Evolutionary conservation across 30 jellyfish, hydroid and myxozoan species (phyloP), one percentile per base, ranked within the genome.

Genomic region (Phacellophora camtschatica): DNA sequence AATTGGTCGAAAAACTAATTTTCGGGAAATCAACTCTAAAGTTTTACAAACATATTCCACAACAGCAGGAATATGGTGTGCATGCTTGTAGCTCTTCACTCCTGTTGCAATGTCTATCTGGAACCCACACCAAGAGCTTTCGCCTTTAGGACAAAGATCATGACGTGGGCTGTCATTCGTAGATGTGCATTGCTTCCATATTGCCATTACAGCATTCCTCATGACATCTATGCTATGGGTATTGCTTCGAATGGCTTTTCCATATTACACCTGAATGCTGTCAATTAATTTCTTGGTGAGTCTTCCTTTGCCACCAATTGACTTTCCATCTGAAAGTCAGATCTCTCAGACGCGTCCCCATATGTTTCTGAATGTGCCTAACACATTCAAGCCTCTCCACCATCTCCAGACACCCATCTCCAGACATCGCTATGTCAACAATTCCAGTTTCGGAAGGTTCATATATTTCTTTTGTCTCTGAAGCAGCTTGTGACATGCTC

Each of bases 61-160:
- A 9, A 35, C 80, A 18, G 32, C 63, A 11, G 80, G 80, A 4
- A 66, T 2, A n/a, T 30, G 80, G 27, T 25, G 61, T 9, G 27
- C 5, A 25, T 39, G 64, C 8, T 16, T 3, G 80, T 66, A 66
- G 5, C 5, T 33, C 2, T 66, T 31, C 18, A 5, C 12, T 29
- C 76, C 63, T 11, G 22, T 5, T 5, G 76, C 76, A 12, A 62
- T 27, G 5, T 4, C 80, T 36, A 4, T 34, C 27, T 66, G 80
- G 20, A 25, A 62, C 66, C 80, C 63, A 39, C 80, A 66, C 80
- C 80, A 66, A 13, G 80, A 66, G 3, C 16, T 25, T 3, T 34
- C 30, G 4, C 63, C 65, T 16, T 16, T 22, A 3, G 80, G 80
- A 66, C 80, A 66, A 33, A 58, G 49, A 22, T 30, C 51, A 24